These are phyloP conservation scores for Poecilus cupreus DNA, from an alignment of 2,888 invertebrate genomes.

Conservation along the genomic window DNA sequence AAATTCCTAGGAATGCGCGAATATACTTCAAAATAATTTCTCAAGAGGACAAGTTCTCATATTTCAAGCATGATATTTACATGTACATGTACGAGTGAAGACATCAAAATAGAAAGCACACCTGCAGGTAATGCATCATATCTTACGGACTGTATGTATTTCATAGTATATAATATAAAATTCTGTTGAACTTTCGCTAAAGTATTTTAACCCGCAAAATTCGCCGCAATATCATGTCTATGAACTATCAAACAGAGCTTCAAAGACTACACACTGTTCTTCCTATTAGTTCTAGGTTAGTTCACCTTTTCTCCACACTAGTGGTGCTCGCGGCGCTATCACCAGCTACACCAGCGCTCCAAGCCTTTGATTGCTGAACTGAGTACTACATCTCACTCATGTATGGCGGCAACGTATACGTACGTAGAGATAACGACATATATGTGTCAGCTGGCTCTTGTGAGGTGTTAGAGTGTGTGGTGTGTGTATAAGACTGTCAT, in stretches of 20 bases:
- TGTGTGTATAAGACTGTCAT: slow-evolving; percentile 2
- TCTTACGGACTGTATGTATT: background rate
- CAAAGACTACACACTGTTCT: background rate
- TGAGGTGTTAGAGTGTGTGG: background rate
- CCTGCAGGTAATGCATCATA: background rate
- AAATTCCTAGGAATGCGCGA: background rate
- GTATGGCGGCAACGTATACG: background rate
- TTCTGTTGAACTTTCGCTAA: too few relatives aligned
- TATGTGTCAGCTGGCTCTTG: background rate
- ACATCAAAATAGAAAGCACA: background rate
- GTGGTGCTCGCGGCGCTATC: background rate
- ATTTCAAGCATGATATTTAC: background rate
- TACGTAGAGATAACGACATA: background rate
- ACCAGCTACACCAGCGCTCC: slow-evolving; percentile 3
- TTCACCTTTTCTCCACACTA: background rate
- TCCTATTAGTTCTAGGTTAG: background rate
- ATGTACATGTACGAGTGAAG: background rate
- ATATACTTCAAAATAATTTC: slow-evolving; percentile 25
- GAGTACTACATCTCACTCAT: background rate
- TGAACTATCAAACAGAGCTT: background rate
- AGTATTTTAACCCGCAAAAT: too few relatives aligned
- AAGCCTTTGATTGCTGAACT: slow-evolving; percentile 5
- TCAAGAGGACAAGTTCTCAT: slow-evolving; percentile 13
- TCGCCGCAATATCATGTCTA: background rate
- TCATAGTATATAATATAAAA: too few relatives aligned